Conservation (phyloP, 2,888 invertebrate species). For the Agrotis clavis region DNA sequence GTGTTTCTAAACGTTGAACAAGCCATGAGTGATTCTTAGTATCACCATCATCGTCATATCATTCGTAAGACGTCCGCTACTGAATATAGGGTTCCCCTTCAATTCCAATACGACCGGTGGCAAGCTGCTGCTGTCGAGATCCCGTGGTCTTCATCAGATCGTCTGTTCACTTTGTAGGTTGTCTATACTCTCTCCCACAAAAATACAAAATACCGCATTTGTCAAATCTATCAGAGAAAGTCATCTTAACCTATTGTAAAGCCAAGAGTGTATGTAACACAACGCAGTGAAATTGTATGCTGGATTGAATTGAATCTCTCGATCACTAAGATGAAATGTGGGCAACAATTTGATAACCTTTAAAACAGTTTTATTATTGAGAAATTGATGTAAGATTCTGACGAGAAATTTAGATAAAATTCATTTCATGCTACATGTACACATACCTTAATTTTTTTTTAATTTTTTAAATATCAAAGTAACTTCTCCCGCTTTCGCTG, state of each 20-base stretch:
- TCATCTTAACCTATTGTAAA: constrained; percentile 9
- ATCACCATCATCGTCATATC: too few relatives aligned
- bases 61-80: too few relatives aligned
- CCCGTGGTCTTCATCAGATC: too few relatives aligned
- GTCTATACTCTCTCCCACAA: not conserved
- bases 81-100: too few relatives aligned
- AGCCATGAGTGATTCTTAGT: too few relatives aligned
- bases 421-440: not conserved
- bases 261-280: constrained; percentile 3
- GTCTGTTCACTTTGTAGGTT: too few relatives aligned
- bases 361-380: constrained; percentile 14
- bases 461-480: too few relatives aligned
- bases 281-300: not conserved
- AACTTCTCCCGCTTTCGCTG: too few relatives aligned
- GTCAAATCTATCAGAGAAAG: constrained; percentile 14
- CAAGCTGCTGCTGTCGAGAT: too few relatives aligned
- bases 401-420: not conserved
- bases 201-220: not conserved
- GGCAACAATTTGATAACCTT: constrained; percentile 31
- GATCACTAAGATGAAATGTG: constrained; percentile 12
- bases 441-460: too few relatives aligned
- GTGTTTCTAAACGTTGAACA: too few relatives aligned
- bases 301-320: constrained; percentile 20
- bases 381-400: not conserved
- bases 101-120: too few relatives aligned